Conservation (phyloP, 2,797 vertebrate species). For the Loriculus beryllinus region DNA sequence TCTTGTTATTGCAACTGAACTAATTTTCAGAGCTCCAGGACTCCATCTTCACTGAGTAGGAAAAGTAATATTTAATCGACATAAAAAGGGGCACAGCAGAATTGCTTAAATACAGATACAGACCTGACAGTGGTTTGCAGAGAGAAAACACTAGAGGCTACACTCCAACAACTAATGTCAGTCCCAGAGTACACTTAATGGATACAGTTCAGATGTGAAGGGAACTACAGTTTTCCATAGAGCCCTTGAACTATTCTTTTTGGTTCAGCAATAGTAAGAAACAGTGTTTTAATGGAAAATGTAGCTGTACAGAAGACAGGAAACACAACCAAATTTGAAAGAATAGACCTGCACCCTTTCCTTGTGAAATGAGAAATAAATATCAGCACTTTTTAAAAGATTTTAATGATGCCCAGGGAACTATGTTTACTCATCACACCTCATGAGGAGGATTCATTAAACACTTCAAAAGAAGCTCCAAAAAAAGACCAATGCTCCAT, state of each 20-base stretch:
- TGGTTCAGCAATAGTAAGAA: not conserved
- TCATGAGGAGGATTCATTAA: not conserved
- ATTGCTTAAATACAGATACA: not conserved
- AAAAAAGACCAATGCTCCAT: not conserved
- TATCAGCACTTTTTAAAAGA: not conserved
- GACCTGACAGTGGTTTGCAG: not conserved
- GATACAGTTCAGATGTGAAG: not conserved
- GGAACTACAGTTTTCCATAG: not conserved
- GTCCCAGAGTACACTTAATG: not conserved
- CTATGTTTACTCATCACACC: not conserved
- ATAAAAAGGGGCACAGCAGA: not conserved
- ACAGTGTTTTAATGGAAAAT: not conserved
- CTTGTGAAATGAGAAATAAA: not conserved
- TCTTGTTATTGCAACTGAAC: fast-evolving
- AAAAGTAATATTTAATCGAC: not conserved
- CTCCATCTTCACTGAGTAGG: no score
- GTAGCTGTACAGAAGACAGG: not conserved
- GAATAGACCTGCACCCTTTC: not conserved
- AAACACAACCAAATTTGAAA: not conserved
- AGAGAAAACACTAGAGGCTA: not conserved
- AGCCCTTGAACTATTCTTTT: not conserved
- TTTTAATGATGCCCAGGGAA: not conserved
- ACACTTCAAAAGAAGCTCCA: not conserved
- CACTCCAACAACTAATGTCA: not conserved
- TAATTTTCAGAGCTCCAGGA: not conserved